Evolutionary conservation across 2,888 invertebrate genomes (phyloP).

Genomic region (Drosophila anomelani): DNA sequence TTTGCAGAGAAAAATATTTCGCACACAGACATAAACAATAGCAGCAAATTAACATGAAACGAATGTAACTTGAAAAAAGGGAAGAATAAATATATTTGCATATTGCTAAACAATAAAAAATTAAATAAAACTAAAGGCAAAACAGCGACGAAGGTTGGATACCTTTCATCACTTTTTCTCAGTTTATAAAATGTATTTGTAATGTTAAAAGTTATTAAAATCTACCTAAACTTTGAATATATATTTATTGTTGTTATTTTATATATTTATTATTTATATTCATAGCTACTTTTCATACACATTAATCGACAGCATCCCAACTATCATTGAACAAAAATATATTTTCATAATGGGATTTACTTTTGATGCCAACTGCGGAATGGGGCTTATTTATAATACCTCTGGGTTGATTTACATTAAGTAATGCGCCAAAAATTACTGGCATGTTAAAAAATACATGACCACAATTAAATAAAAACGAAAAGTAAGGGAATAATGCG

Average conservation of each 20-base stretch:
- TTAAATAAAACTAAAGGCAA: conserved; percentile 30
- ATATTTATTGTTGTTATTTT: neutral
- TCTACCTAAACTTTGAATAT: neutral
- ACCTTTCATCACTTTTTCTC: neutral
- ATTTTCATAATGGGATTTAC: conserved; percentile 21
- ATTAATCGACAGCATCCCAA: neutral
- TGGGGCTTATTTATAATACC: conserved; percentile 27
- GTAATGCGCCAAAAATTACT: conserved; percentile 62
- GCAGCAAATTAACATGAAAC: conserved; percentile 62
- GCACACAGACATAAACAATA: conserved; percentile 44
- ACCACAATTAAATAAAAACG: conserved; percentile 28
- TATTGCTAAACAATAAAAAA: conserved; percentile 29
- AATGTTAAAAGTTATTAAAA: neutral
- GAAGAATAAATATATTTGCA: conserved; percentile 25
- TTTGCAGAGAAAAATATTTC: conserved; percentile 45
- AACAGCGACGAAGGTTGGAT: conserved; percentile 13
- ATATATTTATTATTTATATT: no score
- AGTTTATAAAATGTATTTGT: neutral
- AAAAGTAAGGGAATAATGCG: conserved; percentile 1
- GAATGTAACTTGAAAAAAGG: conserved; percentile 15
- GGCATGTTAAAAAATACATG: conserved; percentile 56
- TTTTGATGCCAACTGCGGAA: conserved; percentile 11
- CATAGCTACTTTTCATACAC: neutral
- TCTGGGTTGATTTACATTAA: conserved; percentile 51
- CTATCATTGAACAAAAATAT: conserved; percentile 5